These are phyloP conservation scores for Carduelis carduelis DNA, from an alignment of 2,797 vertebrate genomes.

Conservation along the genomic window DNA sequence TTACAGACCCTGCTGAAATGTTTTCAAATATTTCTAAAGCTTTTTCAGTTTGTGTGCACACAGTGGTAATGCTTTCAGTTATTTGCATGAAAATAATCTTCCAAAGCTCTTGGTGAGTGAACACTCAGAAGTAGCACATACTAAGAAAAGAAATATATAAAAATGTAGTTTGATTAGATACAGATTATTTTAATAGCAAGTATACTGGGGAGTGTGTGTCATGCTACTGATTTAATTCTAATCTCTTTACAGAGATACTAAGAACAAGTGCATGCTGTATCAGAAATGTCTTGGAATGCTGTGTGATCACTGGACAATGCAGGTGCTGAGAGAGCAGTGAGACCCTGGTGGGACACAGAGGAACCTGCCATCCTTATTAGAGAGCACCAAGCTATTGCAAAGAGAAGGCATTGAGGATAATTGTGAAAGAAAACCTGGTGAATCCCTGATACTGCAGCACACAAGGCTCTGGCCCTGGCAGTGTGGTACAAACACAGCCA, in stretches of 20 bases:
- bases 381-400: background rate
- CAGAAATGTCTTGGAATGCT: background rate
- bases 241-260: slow-evolving; percentile 31
- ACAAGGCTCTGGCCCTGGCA: background rate
- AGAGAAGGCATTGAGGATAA: background rate
- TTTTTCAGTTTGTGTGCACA: background rate
- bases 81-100: background rate
- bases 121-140: background rate
- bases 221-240: background rate
- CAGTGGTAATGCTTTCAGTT: background rate
- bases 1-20: background rate
- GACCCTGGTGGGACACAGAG: background rate
- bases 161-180: background rate
- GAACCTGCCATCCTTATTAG: background rate
- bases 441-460: background rate
- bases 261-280: background rate
- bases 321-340: background rate
- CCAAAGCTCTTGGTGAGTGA: background rate
- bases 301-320: background rate
- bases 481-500: background rate
- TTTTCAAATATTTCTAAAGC: background rate
- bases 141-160: background rate
- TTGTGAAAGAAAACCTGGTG: background rate
- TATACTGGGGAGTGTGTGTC: background rate
- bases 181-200: background rate